Evolutionary conservation across 2,797 vertebrate genomes (phyloP).

Genomic region (Ctenosaura bakeri): DNA sequence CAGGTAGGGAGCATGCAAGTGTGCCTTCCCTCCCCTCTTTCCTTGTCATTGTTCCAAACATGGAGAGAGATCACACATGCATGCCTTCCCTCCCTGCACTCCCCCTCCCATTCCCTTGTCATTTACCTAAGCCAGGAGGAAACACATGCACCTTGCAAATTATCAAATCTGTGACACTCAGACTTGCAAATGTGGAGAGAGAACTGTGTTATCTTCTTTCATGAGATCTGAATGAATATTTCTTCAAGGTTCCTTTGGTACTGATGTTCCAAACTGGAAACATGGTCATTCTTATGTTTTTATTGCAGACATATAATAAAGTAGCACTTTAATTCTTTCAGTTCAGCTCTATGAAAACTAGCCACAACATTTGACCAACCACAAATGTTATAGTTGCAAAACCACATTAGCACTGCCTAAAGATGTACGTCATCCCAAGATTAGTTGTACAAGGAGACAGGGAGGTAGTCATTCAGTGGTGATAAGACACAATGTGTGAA

Average conservation of each 20-base stretch:
- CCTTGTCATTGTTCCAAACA: too few species aligned
- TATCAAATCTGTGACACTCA: too few species aligned
- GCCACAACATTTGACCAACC: slow-evolving; percentile 24
- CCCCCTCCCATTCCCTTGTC: too few species aligned
- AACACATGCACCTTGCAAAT: too few species aligned
- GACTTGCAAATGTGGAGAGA: too few species aligned
- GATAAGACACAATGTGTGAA: too few species aligned
- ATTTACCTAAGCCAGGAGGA: too few species aligned
- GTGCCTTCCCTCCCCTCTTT: too few species aligned
- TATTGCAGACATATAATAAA: slow-evolving; percentile 27
- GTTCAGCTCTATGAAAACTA: slow-evolving; percentile 18
- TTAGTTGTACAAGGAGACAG: slow-evolving; percentile 37
- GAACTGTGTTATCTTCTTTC: slow-evolving; percentile 17
- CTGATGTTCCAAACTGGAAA: slow-evolving; percentile 16
- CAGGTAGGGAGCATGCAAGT: too few species aligned
- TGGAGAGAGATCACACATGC: too few species aligned
- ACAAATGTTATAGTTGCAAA: slow-evolving; percentile 33
- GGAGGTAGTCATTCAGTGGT: not conserved
- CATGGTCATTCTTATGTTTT: not conserved
- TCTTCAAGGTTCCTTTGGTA: slow-evolving; percentile 14
- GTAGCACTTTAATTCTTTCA: slow-evolving; percentile 17
- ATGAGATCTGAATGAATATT: slow-evolving; percentile 14
- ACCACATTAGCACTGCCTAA: slow-evolving; percentile 25
- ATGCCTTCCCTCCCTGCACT: too few species aligned
- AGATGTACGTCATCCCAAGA: slow-evolving; percentile 21